phyloP scores from a whole-genome alignment of 2,888 invertebrate species.

The Dione juno region DNA sequence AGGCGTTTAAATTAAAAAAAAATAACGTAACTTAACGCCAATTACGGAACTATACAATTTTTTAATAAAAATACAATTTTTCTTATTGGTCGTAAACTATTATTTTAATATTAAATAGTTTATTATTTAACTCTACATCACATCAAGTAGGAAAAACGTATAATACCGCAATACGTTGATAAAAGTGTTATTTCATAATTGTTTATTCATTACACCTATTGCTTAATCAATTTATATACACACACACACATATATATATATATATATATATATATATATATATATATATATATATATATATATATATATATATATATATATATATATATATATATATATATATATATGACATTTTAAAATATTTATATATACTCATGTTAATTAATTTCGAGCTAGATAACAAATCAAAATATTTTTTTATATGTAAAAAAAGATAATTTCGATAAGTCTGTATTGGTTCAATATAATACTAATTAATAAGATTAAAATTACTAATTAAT shows the following conservation, averaged over 20 bases:
- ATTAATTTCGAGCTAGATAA: too few relatives aligned
- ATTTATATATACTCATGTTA: not conserved
- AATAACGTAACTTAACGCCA: too few relatives aligned
- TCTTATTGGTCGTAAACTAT: too few relatives aligned
- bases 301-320: conserved; percentile 1
- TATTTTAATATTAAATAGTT: not conserved
- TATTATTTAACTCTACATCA: not conserved
- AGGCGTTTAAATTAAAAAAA: too few relatives aligned
- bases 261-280: conserved; percentile 1
- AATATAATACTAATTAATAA: too few relatives aligned
- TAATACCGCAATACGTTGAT: not conserved
- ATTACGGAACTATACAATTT: too few relatives aligned
- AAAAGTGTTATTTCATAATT: conserved; percentile 7
- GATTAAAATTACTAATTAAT: too few relatives aligned
- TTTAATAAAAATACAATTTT: too few relatives aligned
- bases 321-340: conserved; percentile 1
- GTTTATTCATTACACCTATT: conserved; percentile 7
- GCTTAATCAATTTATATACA: not conserved
- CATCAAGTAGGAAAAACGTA: not conserved
- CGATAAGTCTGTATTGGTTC: too few relatives aligned
- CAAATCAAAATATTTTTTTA: too few relatives aligned
- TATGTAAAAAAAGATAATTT: too few relatives aligned
- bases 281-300: conserved; percentile 1
- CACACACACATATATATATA: not conserved
- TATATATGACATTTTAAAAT: too few relatives aligned